phyloP scores from a whole-genome alignment of 2,888 invertebrate species.

The Hypercompe scribonia region DNA sequence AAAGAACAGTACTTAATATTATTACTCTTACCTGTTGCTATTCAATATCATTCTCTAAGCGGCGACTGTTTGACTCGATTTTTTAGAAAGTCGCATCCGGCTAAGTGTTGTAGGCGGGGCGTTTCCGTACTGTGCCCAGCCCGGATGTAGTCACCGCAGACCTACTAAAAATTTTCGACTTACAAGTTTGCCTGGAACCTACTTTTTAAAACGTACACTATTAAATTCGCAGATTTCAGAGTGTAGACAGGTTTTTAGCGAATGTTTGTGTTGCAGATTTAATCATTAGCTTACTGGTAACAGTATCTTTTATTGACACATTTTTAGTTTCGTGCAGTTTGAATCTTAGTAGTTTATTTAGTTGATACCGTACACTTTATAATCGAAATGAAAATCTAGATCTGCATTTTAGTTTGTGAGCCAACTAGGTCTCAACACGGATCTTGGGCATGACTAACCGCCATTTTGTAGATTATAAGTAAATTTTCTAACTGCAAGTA shows the following conservation, averaged over 20 bases:
- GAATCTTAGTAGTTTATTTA: background rate
- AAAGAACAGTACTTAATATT: background rate
- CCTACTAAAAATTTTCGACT: conserved; percentile 64
- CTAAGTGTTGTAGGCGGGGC: conserved; percentile 70
- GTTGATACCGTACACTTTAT: background rate
- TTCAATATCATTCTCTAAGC: conserved; percentile 49
- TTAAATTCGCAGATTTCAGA: conserved; percentile 13
- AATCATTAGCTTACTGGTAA: background rate
- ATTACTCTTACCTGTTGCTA: conserved; percentile 22
- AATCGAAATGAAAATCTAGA: conserved; percentile 58
- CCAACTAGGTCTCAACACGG: conserved; percentile 72
- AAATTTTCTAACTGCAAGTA: conserved; percentile 52
- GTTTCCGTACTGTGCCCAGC: conserved; percentile 73
- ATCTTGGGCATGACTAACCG: conserved; percentile 71
- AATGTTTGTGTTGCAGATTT: background rate
- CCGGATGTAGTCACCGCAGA: conserved; percentile 75
- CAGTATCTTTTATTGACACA: background rate
- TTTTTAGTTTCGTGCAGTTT: background rate
- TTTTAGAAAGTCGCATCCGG: conserved; percentile 86
- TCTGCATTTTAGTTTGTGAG: conserved; percentile 60
- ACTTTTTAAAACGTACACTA: conserved; percentile 43
- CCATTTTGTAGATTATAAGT: conserved; percentile 60
- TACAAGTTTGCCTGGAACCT: conserved; percentile 33
- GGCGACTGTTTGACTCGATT: conserved; percentile 71
- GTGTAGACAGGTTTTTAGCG: background rate